Base-by-base conservation (phyloP, 2,797 vertebrate species). In the Sibirionetta formosa region DNA sequence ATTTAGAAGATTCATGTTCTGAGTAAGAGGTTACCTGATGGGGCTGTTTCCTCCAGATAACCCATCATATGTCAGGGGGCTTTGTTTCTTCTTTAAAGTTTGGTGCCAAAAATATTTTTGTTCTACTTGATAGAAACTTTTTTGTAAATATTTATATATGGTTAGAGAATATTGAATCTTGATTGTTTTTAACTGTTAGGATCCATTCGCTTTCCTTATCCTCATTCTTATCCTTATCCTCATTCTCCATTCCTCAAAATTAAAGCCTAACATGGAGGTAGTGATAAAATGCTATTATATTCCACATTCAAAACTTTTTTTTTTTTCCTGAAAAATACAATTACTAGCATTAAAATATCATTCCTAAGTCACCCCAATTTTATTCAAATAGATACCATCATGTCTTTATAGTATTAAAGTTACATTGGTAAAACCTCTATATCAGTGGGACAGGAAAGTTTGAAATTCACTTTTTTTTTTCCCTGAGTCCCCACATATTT, bases 11-110 rank as follows among this genome's bases (percentile, higher is more conserved):
- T 36, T 31, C 6, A 1, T 48, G 23, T 12, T 36, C 60, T 26
- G 13, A 48, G 19, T 8, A 27, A 33, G 5, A 38, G 4, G 24
- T 3, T 46, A 36, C 8, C 35, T 61, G 35, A 31, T 40, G 16
- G 13, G 8, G 2, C 26, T 79, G 22, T 14, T 48, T 61, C 1
- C 35, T 56, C 35, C 26, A 24, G n/a, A 5, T 33, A 27, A 63
- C 5, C 23, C 19, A 22, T 27, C 8, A 42, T 1, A 13, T 9
- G 2, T 11, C 14, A 31, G 9, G 26, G 24, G 3, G 3, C 10
- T 63, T 63, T 0, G 0, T 40, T 87, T 87, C 53, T 63, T 4
- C 26, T 38, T 58, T n/a, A 54, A 18, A 50, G 26, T n/a, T 44
- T 27, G 63, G 12, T 42, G 46, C 3, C 65, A 11, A 83, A 83